Evolutionary conservation across 2,113 vertebrate genomes (phyloP).

Genomic region (Periophthalmodon schlosseri): DNA sequence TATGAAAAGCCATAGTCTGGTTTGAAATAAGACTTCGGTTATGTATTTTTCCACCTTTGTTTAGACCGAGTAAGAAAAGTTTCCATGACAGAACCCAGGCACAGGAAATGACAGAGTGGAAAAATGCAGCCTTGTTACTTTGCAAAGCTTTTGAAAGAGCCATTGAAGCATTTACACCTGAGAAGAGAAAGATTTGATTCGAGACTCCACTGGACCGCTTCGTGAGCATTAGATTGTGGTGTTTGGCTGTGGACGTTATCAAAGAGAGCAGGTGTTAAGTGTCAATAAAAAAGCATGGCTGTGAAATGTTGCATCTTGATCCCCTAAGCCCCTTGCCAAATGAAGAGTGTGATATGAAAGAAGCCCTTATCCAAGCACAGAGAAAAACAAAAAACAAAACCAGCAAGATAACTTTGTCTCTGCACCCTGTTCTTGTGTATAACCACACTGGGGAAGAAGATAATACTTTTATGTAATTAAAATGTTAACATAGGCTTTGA

Average conservation of each 20-base stretch:
- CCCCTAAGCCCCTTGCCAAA: background rate
- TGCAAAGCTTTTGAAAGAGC: constrained; percentile 13
- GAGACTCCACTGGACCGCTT: background rate
- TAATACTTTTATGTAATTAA: background rate
- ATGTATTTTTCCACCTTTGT: background rate
- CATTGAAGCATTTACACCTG: background rate
- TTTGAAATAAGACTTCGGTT: background rate
- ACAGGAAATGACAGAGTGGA: constrained; percentile 1
- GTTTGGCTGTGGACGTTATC: constrained; percentile 15
- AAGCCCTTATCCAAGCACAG: constrained; percentile 5
- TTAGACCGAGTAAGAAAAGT: constrained; percentile 27
- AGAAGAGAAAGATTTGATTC: background rate
- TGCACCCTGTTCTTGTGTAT: background rate
- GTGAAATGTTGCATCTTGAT: constrained; percentile 7
- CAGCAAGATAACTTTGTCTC: background rate
- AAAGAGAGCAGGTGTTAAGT: constrained; percentile 3
- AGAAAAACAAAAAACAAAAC: background rate
- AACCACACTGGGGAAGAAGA: background rate
- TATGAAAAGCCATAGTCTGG: background rate
- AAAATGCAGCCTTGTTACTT: constrained; percentile 8
- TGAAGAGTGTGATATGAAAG: constrained; percentile 1
- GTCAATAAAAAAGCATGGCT: background rate
- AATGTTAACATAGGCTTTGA: background rate
- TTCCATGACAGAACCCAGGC: constrained; percentile 23
- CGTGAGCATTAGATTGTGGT: background rate